phyloP scores from a whole-genome alignment of 2,888 invertebrate genomes.

The Sabellastarte sp. region DNA sequence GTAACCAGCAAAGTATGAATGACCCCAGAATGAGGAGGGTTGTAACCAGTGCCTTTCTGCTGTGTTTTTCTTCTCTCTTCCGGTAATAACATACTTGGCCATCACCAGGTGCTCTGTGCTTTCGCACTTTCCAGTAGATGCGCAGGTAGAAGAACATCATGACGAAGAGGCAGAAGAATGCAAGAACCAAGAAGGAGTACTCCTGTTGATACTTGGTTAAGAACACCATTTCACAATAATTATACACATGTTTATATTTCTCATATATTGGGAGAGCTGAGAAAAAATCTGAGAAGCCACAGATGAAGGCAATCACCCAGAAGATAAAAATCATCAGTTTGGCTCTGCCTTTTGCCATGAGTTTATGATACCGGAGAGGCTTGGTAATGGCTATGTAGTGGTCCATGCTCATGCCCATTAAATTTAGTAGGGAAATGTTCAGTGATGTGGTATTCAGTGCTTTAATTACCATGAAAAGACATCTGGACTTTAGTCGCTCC shows the following conservation, averaged over 20 bases:
- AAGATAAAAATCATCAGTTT: slow-evolving; percentile 19
- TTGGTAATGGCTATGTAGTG: too few species aligned
- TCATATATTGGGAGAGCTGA: slow-evolving; percentile 10
- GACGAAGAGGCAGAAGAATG: slow-evolving; percentile 36
- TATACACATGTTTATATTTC: slow-evolving; percentile 13
- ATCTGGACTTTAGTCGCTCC: too few species aligned
- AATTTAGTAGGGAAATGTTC: too few species aligned
- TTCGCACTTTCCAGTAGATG: slow-evolving; percentile 27
- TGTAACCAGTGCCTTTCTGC: neutral
- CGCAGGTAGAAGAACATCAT: slow-evolving; percentile 40
- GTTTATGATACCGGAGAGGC: neutral
- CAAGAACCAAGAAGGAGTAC: slow-evolving; percentile 37
- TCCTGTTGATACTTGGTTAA: slow-evolving; percentile 41
- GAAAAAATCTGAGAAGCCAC: slow-evolving; percentile 31
- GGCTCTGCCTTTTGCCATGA: slow-evolving; percentile 21
- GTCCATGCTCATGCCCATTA: too few species aligned
- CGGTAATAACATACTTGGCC: neutral
- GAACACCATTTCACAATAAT: slow-evolving; percentile 43
- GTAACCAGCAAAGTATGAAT: neutral
- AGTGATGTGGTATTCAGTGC: too few species aligned
- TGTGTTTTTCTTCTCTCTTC: neutral
- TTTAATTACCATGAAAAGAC: too few species aligned
- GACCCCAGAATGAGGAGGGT: neutral
- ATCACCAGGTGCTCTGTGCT: neutral
- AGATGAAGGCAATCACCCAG: slow-evolving; percentile 24